phyloP scores from a whole-genome alignment of 2,113 vertebrate genomes.

The Protobothrops flavoviridis region DNA sequence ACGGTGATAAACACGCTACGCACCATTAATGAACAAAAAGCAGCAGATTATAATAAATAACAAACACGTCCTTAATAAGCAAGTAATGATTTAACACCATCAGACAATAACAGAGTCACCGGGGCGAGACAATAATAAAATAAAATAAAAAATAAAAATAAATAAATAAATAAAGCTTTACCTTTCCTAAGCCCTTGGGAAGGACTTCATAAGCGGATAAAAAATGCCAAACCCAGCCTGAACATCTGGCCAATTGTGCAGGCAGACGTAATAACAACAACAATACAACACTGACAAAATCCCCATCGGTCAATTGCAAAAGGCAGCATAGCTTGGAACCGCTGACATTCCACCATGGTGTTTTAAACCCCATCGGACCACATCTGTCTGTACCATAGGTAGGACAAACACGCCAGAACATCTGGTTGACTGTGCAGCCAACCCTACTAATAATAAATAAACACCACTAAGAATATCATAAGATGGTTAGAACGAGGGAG shows the following conservation, averaged over 20 bases:
- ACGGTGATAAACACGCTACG: neutral
- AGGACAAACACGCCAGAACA: too few species aligned
- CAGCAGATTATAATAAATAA: neutral
- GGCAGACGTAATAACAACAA: too few species aligned
- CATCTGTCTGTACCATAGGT: too few species aligned
- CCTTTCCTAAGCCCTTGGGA: neutral
- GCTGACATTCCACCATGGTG: too few species aligned
- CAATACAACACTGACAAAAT: too few species aligned
- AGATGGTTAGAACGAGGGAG: neutral
- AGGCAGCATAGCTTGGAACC: too few species aligned
- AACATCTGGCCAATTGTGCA: too few species aligned
- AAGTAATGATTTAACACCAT: neutral
- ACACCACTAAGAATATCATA: neutral
- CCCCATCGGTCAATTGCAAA: too few species aligned
- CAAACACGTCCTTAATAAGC: too few species aligned
- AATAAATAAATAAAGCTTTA: neutral
- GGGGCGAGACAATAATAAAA: neutral
- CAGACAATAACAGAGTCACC: neutral
- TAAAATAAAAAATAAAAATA: neutral
- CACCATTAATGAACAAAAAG: neutral
- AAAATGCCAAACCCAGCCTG: too few species aligned
- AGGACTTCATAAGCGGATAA: neutral
- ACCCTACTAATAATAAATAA: neutral
- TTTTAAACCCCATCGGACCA: too few species aligned
- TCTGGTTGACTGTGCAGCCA: too few species aligned